Evolutionary conservation across 2,797 vertebrate genomes (phyloP).

Genomic region (Pangasius larnaudii): DNA sequence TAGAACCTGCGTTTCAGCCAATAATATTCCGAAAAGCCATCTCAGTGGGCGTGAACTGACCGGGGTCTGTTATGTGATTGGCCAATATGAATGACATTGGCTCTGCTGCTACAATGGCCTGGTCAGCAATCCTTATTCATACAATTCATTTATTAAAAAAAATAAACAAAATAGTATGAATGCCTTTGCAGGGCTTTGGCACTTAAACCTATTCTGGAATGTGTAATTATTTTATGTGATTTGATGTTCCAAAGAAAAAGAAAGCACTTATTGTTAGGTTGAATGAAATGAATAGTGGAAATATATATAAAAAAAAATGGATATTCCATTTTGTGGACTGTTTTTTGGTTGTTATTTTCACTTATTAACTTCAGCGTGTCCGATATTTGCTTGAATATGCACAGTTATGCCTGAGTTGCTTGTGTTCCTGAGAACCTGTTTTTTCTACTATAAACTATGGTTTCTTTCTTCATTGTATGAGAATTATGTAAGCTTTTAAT

Average conservation of each 20-base stretch:
- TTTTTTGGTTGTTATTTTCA: neutral
- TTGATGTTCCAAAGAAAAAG: conserved; percentile 50
- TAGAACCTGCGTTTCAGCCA: conserved; percentile 50
- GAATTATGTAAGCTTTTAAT: conserved; percentile 43
- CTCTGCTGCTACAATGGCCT: conserved; percentile 66
- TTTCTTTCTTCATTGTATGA: conserved; percentile 34
- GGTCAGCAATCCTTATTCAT: conserved; percentile 47
- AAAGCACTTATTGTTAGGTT: conserved; percentile 35
- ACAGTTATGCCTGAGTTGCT: conserved; percentile 28
- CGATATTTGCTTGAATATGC: conserved; percentile 34
- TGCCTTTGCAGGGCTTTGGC: conserved; percentile 58
- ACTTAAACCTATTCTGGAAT: conserved; percentile 51
- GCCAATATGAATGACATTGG: conserved; percentile 58
- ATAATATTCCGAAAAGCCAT: conserved; percentile 57
- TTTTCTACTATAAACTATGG: conserved; percentile 23
- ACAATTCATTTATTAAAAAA: conserved; percentile 36
- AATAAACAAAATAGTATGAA: conserved; percentile 47
- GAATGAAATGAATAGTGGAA: neutral
- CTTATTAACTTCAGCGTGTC: neutral
- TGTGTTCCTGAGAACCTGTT: neutral
- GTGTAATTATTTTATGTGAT: conserved; percentile 45
- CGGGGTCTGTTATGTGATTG: conserved; percentile 60
- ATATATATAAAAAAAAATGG: neutral
- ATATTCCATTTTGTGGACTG: conserved; percentile 13
- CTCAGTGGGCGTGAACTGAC: conserved; percentile 53